phyloP scores from a whole-genome alignment of 2,888 invertebrate genomes.

The Chydorus sphaericus region DNA sequence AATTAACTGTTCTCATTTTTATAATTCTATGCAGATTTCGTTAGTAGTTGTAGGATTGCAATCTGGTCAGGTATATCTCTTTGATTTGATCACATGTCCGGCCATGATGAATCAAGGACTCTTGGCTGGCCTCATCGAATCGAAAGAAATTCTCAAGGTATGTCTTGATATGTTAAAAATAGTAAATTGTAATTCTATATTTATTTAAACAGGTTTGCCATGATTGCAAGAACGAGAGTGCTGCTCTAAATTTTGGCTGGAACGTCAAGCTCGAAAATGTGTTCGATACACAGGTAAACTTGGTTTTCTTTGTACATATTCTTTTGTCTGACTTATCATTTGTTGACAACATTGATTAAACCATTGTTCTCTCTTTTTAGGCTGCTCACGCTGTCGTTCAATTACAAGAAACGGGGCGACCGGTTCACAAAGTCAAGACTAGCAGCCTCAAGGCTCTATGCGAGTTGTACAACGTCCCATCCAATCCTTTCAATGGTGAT shows the following conservation, averaged over 20 bases:
- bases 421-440: slow-evolving; percentile 88
- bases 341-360: neutral
- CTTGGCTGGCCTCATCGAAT: slow-evolving; percentile 62
- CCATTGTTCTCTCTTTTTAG: slow-evolving; percentile 25
- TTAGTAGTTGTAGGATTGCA: slow-evolving; percentile 57
- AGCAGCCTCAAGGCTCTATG: slow-evolving; percentile 82
- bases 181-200: no score
- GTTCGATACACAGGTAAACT: slow-evolving; percentile 67
- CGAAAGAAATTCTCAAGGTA: slow-evolving; percentile 64
- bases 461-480: slow-evolving; percentile 70
- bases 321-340: neutral
- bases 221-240: slow-evolving; percentile 81
- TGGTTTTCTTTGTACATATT: neutral
- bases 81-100: slow-evolving; percentile 74
- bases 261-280: slow-evolving; percentile 67
- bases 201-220: slow-evolving; percentile 57
- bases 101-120: slow-evolving; percentile 61
- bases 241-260: slow-evolving; percentile 71
- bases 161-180: slow-evolving; percentile 17
- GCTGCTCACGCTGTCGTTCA: slow-evolving; percentile 83
- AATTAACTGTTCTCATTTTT: neutral
- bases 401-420: slow-evolving; percentile 73
- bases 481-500: slow-evolving; percentile 72
- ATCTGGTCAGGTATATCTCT: slow-evolving; percentile 67
- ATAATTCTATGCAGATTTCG: slow-evolving; percentile 39